Base-by-base conservation (phyloP, 2,888 invertebrate species). In the Amitus sp. region DNA sequence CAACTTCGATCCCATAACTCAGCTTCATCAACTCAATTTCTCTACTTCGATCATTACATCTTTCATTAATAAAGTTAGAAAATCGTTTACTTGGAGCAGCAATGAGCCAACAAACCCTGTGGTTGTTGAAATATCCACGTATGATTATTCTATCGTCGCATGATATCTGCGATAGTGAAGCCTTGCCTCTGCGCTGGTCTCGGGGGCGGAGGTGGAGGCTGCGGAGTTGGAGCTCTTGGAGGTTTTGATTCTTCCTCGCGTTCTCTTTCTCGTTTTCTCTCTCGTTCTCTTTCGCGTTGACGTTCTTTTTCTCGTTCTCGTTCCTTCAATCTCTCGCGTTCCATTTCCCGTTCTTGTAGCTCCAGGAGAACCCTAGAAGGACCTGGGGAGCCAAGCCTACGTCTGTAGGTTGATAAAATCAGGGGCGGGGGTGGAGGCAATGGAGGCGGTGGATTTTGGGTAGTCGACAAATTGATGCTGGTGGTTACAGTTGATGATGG, bases 161-260 rank as follows among this genome's bases (percentile, higher is more conserved):
- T 94, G 70, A 94, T 94, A 72, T 94, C 94, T 76, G 93, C 94
- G 84, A 94, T 94, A 78, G 93, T 94, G 82, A 94, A 94, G 13
- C 94, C 94, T 76, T 93, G 92, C 74, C 91, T 90, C 69, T 85
- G 84, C 2, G 85, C 85, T 1, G 89, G 88, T 70, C 85, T 85
- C 0, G 87, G 84, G 39, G 86, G 86, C 59, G 87, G 87, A 15
- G 85, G 85, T 34, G 85, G 86, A 1, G 73, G 72, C 46, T 77
- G 81, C 1, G 79, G 82, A 42, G 79, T 81, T 2, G 76, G 76
- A 17, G 75, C 77, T 45, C 76, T 77, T 6, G 77, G 73, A 7
- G 73, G 73, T 58, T 75, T 67, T 1, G 67, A 84, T 39, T 82
- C 83, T 71, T 86, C 86, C 74, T 87, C 77, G 69, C 75, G 37